A percentile compares a stretch with the other conserved stretches of the same genome.
Evolutionary conservation across 1,140 invertebrate species (phyloP).

Genomic region (Cydia amplana): DNA sequence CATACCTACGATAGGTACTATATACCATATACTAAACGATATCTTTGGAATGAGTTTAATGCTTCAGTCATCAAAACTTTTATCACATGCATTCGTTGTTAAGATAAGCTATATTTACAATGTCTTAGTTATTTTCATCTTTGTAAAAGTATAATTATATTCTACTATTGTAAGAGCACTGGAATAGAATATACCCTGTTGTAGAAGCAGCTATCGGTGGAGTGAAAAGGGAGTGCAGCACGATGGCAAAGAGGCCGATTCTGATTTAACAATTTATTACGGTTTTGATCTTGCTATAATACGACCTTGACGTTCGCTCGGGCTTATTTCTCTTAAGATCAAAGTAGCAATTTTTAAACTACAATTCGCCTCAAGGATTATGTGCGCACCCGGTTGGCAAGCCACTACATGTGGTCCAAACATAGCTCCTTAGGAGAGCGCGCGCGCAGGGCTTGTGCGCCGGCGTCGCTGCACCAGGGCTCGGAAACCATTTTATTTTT

Average conservation of each 20-base stretch:
- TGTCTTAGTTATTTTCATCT: constrained; percentile 47
- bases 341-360: too few relatives aligned
- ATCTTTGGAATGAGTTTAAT: constrained; percentile 70
- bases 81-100: constrained; percentile 49
- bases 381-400: constrained; percentile 45
- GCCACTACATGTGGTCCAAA: constrained; percentile 70
- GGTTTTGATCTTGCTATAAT: too few relatives aligned
- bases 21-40: constrained; percentile 36
- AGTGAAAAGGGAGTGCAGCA: constrained; percentile 28
- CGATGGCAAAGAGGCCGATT: constrained; percentile 51
- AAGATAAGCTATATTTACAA: constrained; percentile 48
- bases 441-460: constrained; percentile 62
- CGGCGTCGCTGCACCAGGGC: constrained; percentile 82
- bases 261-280: too few relatives aligned
- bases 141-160: constrained; percentile 47
- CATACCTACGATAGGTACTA: constrained; percentile 36
- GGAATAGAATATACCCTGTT: constrained; percentile 70
- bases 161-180: constrained; percentile 49
- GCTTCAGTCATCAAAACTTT: constrained; percentile 45
- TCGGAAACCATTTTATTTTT: too few relatives aligned
- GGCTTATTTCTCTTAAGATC: too few relatives aligned
- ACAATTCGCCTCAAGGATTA: not conserved
- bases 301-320: too few relatives aligned
- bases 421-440: constrained; percentile 53
- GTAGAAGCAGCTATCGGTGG: constrained; percentile 61